phyloP scores from a whole-genome alignment of 2,888 invertebrate genomes.

The Hymenopus coronatus region DNA sequence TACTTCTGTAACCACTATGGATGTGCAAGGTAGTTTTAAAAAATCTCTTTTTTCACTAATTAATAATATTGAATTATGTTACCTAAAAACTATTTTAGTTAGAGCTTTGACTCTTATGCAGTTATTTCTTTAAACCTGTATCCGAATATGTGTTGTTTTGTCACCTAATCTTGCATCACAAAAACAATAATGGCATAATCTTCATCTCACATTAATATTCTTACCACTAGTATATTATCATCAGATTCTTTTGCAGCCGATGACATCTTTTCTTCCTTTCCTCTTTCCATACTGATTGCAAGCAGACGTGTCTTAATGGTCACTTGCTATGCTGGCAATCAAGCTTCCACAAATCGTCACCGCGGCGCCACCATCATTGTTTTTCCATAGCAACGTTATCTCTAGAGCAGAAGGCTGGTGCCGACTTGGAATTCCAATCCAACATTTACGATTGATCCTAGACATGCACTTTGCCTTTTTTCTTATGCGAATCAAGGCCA shows the following conservation, averaged over 20 bases:
- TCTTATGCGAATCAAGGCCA: too few relatives aligned
- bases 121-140: too few relatives aligned
- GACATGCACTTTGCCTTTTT: background rate
- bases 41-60: too few relatives aligned
- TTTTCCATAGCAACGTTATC: background rate
- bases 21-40: too few relatives aligned
- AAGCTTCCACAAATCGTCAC: background rate
- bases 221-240: background rate
- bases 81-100: too few relatives aligned
- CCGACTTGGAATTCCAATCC: background rate
- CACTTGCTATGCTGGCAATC: conserved; percentile 11
- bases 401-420: background rate
- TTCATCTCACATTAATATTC: background rate
- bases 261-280: too few relatives aligned
- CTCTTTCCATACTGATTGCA: background rate
- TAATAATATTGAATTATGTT: too few relatives aligned
- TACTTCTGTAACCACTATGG: too few relatives aligned
- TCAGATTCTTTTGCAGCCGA: background rate
- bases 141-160: background rate
- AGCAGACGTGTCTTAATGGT: background rate
- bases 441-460: background rate
- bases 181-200: background rate
- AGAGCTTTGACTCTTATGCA: too few relatives aligned
- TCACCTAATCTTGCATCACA: background rate
- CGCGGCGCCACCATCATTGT: background rate